Evolutionary conservation across 2,113 vertebrate species (phyloP), one percentile per base, ranked within the genome.

Genomic region (Colistium nudipinnis): DNA sequence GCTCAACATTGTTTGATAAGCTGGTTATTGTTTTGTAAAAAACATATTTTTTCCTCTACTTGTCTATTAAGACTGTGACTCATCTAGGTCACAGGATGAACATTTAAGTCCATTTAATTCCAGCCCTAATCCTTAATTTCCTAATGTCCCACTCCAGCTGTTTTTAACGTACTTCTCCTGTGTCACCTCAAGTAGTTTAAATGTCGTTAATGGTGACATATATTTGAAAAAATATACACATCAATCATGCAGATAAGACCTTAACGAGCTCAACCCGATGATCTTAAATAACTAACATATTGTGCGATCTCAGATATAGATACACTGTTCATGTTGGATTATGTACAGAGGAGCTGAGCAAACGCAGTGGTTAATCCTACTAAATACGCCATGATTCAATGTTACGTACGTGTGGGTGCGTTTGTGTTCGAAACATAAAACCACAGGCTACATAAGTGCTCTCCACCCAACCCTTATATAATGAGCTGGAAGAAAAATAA

Each of bases 291-390:
- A 31, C 8, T 4, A 31, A 49, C 20, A 55, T 45, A 31, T 28
- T 61, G 20, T 22, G 53, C 45, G 52, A n/a, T n/a, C n/a, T n/a
- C n/a, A n/a, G n/a, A n/a, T 25, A 43, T 71, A 27, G 10, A 60
- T 45, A 53, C 28, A 44, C 17, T 20, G 36, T 57, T 20, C 36
- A 59, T 52, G 30, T 19, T 48, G 30, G 6, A 64, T 33, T 20
- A 60, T 12, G 30, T 27, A 17, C 6, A 67, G 57, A n/a, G 28
- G 24, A 63, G 62, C 57, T 59, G 62, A 67, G 51, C 10, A 44
- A 16, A 43, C 20, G 17, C 48, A 60, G 47, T 61, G 39, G 35
- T 70, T 52, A 59, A 62, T 70, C 28, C 61, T 54, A 3, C 28
- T 75, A 45, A 51, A 82, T 68, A 74, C 25, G n/a, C n/a, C n/a